Evolutionary conservation across 2,113 vertebrate species (phyloP).

Genomic region (Stegostoma tigrinum): DNA sequence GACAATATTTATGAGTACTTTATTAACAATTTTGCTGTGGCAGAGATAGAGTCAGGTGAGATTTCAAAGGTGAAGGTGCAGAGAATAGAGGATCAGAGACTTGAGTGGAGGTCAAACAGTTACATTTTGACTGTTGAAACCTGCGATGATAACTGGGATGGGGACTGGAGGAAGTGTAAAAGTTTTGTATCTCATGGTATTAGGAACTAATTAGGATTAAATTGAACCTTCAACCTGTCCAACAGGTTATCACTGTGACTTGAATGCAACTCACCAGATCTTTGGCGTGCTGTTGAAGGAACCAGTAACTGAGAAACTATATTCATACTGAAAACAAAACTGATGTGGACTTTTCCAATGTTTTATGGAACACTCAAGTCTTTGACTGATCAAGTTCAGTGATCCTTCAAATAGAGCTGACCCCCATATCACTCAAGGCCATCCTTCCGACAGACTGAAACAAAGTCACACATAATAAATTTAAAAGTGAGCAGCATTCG

Average conservation of each 20-base stretch:
- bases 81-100: background rate
- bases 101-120: background rate
- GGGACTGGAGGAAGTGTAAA: background rate
- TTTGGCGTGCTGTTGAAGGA: background rate
- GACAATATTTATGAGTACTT: background rate
- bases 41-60: background rate
- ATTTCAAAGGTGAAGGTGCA: background rate
- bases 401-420: background rate
- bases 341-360: background rate
- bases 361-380: background rate
- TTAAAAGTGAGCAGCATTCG: background rate
- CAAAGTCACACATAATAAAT: background rate
- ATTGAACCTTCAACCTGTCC: background rate
- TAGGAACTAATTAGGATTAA: background rate
- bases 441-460: background rate
- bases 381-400: background rate
- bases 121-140: background rate
- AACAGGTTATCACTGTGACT: background rate
- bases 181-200: background rate
- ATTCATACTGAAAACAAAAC: background rate
- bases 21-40: background rate
- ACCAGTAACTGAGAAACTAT: background rate
- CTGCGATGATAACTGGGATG: background rate
- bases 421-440: background rate
- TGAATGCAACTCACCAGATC: background rate